phyloP scores from a whole-genome alignment of 2,888 invertebrate species.

The Uloborus plumipes region DNA sequence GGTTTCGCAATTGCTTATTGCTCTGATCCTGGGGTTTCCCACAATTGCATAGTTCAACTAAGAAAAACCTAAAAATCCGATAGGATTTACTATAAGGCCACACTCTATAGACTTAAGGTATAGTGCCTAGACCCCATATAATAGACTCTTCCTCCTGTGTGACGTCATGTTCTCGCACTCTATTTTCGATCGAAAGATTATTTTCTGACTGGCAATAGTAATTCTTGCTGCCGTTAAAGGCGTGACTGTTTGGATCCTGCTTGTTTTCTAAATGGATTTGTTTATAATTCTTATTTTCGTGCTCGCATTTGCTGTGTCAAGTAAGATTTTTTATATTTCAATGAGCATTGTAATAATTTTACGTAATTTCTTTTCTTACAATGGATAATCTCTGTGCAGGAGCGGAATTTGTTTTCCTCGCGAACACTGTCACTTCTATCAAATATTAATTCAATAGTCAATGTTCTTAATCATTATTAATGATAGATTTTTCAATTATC shows the following conservation, averaged over 20 bases:
- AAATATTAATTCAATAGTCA: too few species aligned
- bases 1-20: too few species aligned
- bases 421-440: background rate
- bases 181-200: background rate
- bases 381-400: background rate
- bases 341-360: background rate
- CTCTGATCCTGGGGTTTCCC: too few species aligned
- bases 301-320: background rate
- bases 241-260: background rate
- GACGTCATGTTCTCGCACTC: background rate
- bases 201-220: background rate
- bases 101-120: too few species aligned
- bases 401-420: background rate
- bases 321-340: background rate
- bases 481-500: too few species aligned
- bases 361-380: background rate
- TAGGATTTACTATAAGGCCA: too few species aligned
- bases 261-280: background rate
- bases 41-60: too few species aligned
- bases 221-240: background rate
- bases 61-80: too few species aligned
- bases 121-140: too few species aligned
- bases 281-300: background rate
- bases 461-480: too few species aligned
- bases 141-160: background rate